Conservation (phyloP, 2,888 invertebrate species). For the Ommatoiulus sabulosus region DNA sequence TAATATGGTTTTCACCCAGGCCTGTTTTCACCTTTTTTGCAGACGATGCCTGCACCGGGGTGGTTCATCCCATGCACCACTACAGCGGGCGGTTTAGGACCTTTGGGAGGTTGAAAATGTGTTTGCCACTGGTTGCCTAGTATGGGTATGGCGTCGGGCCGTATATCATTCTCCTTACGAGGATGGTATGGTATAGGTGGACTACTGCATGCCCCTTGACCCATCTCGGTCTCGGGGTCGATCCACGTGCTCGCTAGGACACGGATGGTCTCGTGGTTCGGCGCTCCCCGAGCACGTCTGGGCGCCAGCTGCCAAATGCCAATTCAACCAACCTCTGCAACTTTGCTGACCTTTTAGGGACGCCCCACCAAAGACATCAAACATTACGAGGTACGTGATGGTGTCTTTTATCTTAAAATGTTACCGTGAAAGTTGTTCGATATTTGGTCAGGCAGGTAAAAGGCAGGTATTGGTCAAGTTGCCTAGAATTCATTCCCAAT, state of each 20-base stretch:
- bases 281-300: neutral
- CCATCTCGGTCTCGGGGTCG: neutral
- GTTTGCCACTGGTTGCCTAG: neutral
- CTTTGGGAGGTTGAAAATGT: neutral
- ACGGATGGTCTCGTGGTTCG: neutral
- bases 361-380: neutral
- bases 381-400: neutral
- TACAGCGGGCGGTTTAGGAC: neutral
- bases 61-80: neutral
- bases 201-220: neutral
- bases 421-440: no score
- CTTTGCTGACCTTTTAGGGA: neutral
- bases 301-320: neutral
- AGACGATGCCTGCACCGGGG: neutral
- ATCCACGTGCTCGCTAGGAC: neutral
- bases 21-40: neutral
- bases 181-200: slow-evolving; percentile 1
- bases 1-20: no score
- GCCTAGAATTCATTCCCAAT: no score
- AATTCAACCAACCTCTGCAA: neutral
- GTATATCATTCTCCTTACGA: neutral
- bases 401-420: no score
- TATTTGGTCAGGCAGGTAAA: no score
- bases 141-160: neutral
- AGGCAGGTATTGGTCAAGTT: no score